Conservation (phyloP, 2,888 invertebrate species). For the Lithophane ornitopus region DNA sequence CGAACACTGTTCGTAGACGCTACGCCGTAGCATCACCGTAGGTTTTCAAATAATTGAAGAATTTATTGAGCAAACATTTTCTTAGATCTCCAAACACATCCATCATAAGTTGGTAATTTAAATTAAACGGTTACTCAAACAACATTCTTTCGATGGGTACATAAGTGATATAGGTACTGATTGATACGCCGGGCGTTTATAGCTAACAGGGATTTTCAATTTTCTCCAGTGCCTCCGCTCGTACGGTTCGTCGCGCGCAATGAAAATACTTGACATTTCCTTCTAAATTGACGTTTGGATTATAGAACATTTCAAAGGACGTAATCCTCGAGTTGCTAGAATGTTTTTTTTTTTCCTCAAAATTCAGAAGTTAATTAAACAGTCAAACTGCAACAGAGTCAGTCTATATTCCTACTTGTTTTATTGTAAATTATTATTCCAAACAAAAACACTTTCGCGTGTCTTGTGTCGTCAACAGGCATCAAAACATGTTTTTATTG, state of each 20-base stretch:
- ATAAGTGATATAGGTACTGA: slow-evolving; percentile 5
- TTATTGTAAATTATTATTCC: not conserved
- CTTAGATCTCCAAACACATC: not conserved
- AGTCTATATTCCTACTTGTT: no score
- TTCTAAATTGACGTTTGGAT: slow-evolving; percentile 24
- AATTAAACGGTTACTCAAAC: slow-evolving; percentile 13
- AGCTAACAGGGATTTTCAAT: slow-evolving; percentile 38
- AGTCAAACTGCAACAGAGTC: not conserved
- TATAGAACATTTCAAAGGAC: not conserved
- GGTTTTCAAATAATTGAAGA: not conserved
- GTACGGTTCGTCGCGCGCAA: slow-evolving; percentile 21
- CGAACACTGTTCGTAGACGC: not conserved
- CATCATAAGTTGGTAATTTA: not conserved
- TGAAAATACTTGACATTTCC: slow-evolving; percentile 38
- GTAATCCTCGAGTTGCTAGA: not conserved
- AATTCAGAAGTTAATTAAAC: not conserved
- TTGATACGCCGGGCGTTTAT: slow-evolving; percentile 18
- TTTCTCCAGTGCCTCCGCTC: slow-evolving; percentile 8
- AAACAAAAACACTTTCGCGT: not conserved
- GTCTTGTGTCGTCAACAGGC: slow-evolving; percentile 12
- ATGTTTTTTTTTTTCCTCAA: not conserved
- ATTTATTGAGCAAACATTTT: slow-evolving; percentile 6
- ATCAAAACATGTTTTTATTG: slow-evolving; percentile 16
- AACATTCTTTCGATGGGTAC: not conserved
- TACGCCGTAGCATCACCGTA: slow-evolving; percentile 7